Conservation (phyloP, 2,113 vertebrate species). For the Pollimyrus isidori region DNA sequence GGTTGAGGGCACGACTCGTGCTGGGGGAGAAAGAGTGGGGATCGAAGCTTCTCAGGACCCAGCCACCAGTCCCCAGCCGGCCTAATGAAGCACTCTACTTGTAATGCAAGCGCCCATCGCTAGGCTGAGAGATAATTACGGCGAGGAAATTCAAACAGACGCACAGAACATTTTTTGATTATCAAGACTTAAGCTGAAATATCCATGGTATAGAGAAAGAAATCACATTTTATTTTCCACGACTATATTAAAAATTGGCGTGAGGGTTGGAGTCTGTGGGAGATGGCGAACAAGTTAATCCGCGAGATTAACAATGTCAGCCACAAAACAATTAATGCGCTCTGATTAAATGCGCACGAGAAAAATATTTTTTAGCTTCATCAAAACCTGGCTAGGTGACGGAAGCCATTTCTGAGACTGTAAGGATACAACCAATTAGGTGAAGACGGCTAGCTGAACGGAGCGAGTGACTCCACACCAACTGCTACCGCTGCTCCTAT, state of each 20-base stretch:
- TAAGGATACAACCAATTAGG: neutral
- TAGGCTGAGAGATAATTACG: conserved; percentile 3
- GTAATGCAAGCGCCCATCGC: neutral
- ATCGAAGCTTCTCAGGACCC: neutral
- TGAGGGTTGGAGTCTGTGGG: neutral
- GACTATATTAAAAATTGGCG: neutral
- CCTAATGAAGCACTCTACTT: neutral
- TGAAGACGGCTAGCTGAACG: neutral
- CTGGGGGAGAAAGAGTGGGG: neutral
- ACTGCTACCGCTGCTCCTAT: neutral
- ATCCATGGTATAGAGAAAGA: conserved; percentile 10
- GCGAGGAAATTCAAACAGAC: conserved; percentile 8
- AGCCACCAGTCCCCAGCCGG: neutral
- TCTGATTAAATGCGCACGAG: neutral
- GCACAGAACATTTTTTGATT: conserved; percentile 12
- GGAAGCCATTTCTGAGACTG: neutral
- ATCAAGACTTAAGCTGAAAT: conserved; percentile 2
- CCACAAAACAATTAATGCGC: neutral
- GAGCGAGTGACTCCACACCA: neutral
- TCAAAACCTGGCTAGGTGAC: neutral
- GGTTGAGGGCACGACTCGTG: conserved; percentile 21
- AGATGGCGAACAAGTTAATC: conserved; percentile 1
- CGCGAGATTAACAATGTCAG: conserved; percentile 7
- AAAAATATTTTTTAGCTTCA: neutral
- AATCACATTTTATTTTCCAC: conserved; percentile 10